These are phyloP conservation scores for Drosophila mimetica DNA, from an alignment of 2,888 invertebrate species.

Conservation along the genomic window DNA sequence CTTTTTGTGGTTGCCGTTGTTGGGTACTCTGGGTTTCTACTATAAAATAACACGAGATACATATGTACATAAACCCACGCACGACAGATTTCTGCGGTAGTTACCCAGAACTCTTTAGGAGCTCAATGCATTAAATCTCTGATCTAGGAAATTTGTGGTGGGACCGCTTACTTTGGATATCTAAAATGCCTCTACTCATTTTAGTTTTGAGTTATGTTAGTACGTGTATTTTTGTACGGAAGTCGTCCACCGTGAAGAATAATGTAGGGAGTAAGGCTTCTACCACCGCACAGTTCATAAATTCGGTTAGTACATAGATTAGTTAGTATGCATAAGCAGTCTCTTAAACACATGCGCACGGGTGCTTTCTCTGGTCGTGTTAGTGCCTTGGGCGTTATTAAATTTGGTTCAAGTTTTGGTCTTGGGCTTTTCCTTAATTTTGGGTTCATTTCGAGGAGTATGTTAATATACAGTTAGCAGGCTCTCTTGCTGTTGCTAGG, in stretches of 20 bases:
- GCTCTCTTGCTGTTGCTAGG: slow-evolving; percentile 11
- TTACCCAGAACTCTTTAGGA: not conserved
- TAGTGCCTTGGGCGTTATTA: slow-evolving; percentile 49
- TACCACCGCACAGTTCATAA: slow-evolving; percentile 21
- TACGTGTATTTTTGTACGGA: not conserved
- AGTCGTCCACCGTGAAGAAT: not conserved
- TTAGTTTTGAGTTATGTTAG: slow-evolving; percentile 19
- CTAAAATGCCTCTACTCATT: not conserved
- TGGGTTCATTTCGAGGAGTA: slow-evolving; percentile 20
- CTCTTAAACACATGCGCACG: slow-evolving; percentile 47
- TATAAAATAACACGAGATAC: slow-evolving; percentile 23
- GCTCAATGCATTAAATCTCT: not conserved
- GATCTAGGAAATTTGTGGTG: not conserved
- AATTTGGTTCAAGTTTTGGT: slow-evolving; percentile 33
- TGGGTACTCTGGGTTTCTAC: slow-evolving; percentile 11
- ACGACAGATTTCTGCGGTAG: not conserved
- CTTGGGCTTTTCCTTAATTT: slow-evolving; percentile 37
- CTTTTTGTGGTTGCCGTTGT: slow-evolving; percentile 46
- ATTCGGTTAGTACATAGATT: slow-evolving; percentile 41
- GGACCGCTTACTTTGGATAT: not conserved
- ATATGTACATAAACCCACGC: not conserved
- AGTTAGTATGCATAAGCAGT: slow-evolving; percentile 61
- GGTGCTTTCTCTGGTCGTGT: slow-evolving; percentile 54
- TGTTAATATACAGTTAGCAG: slow-evolving; percentile 25
- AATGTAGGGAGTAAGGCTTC: slow-evolving; percentile 7